Base-by-base conservation (phyloP, 2,797 vertebrate species). In the Apogon talboti region DNA sequence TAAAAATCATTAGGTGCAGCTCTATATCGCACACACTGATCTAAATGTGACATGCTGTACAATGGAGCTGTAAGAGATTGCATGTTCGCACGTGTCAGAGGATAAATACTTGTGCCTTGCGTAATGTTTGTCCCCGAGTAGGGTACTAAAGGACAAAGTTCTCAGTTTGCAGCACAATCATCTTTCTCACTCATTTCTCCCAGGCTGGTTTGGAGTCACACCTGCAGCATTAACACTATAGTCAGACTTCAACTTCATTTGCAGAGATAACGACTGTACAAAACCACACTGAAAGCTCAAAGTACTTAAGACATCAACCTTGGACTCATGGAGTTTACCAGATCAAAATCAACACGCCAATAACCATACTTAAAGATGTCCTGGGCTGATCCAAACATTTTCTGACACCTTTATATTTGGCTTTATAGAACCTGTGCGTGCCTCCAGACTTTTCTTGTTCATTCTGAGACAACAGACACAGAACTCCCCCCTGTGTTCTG, bases 111-210 rank as follows among this genome's bases (percentile, higher is more conserved):
- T 46, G 19, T 0, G 1, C 54, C 70, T 87, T 88, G 44, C 70
- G 45, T 77, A 83, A 87, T 71, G 44, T 66, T 71, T 60, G 46
- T 44, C 14, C 47, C 54, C 30, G 33, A 40, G 64, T 46, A 43
- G 28, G 45, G 37, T n/a, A 63, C 43, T 24, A 76, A 71, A 66
- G 80, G 66, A 57, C 83, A 83, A 89, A 82, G 79, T 83, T 68
- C 80, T 76, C 59, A 51, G 68, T 79, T 55, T 21, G 47, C 56
- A 56, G 68, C 68, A 62, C 63, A 52, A 43, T 40, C 13, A 12
- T 3, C 30, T 63, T 71, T 69, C 51, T 54, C 15, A 33, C 35
- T 41, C 24, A 12, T 46, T 58, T 49, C 14, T 43, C 5, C 11
- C 42, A 7, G 48, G 16, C 48, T 56, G 55, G 12, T 35, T 60